Conservation (phyloP, 2,888 invertebrate genomes). For the Cephus sareptanus region DNA sequence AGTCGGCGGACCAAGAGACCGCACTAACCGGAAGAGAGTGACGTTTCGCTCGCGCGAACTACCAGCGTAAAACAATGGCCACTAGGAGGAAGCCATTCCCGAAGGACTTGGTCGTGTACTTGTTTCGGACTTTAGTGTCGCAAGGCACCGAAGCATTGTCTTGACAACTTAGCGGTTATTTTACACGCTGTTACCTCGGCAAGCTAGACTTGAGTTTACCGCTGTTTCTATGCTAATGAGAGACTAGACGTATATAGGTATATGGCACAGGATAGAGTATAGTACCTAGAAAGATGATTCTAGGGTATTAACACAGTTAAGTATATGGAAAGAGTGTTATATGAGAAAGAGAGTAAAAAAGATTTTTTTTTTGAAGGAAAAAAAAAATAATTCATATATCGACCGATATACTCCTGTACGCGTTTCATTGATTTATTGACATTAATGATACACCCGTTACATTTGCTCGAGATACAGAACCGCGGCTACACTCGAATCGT, state of each 20-base stretch:
- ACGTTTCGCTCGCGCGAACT: conserved; percentile 36
- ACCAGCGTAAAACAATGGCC: conserved; percentile 44
- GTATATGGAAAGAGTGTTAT: neutral
- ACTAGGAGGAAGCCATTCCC: conserved; percentile 54
- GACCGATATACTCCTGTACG: neutral
- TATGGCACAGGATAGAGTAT: neutral
- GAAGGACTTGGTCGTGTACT: conserved; percentile 45
- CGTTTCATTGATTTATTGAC: neutral
- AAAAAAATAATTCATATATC: neutral
- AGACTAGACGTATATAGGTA: conserved; percentile 26
- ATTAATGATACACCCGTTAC: neutral
- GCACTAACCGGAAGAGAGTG: conserved; percentile 36
- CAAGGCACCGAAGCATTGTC: conserved; percentile 52
- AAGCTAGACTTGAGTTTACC: conserved; percentile 63
- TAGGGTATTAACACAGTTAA: neutral
- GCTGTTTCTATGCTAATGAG: conserved; percentile 65
- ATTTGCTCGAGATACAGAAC: neutral
- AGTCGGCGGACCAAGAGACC: neutral
- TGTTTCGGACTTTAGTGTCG: conserved; percentile 35
- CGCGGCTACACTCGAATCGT: conserved; percentile 24
- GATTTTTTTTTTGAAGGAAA: neutral
- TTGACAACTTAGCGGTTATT: conserved; percentile 66
- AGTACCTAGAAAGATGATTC: neutral
- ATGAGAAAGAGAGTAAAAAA: neutral
- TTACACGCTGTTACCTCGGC: conserved; percentile 66